These are phyloP conservation scores for Chascanopsetta lugubris DNA, from an alignment of 2,113 vertebrate species.

Conservation along the genomic window DNA sequence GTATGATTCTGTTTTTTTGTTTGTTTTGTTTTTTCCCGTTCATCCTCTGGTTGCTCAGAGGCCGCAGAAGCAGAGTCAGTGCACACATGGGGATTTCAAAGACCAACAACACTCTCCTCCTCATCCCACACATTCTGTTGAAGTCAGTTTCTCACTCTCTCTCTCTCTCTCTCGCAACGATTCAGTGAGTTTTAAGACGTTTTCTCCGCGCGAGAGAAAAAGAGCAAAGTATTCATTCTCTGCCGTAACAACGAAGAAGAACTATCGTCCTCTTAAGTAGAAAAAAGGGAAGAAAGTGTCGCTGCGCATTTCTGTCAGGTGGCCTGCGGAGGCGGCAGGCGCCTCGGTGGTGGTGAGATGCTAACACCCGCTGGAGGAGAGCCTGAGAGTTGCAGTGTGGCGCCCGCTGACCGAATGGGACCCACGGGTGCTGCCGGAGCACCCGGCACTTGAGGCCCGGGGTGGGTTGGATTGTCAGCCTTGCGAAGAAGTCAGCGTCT, in stretches of 20 bases:
- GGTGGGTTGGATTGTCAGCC: slow-evolving; percentile 61
- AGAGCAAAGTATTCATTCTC: slow-evolving; percentile 67
- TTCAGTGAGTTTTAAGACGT: slow-evolving; percentile 77
- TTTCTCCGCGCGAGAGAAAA: slow-evolving; percentile 69
- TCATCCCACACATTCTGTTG: slow-evolving; percentile 72
- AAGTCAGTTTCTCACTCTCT: slow-evolving; percentile 53
- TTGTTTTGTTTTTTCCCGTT: slow-evolving; percentile 11
- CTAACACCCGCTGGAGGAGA: slow-evolving; percentile 70
- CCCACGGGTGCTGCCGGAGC: slow-evolving; percentile 30
- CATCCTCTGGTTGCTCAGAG: slow-evolving; percentile 59
- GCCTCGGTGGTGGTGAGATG: slow-evolving; percentile 71
- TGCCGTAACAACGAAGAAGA: slow-evolving; percentile 63
- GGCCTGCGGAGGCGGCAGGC: slow-evolving; percentile 74
- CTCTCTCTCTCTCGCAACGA: slow-evolving; percentile 27
- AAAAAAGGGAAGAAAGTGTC: slow-evolving; percentile 83
- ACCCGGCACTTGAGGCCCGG: slow-evolving; percentile 25
- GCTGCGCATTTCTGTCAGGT: slow-evolving; percentile 80
- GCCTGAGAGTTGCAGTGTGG: slow-evolving; percentile 63
- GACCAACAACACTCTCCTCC: slow-evolving; percentile 48
- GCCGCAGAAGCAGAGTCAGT: slow-evolving; percentile 59
- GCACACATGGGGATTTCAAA: slow-evolving; percentile 57
- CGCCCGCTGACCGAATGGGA: slow-evolving; percentile 53
- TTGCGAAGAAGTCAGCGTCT: slow-evolving; percentile 56
- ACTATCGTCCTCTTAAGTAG: slow-evolving; percentile 68
- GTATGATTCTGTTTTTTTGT: slow-evolving; percentile 45